Evolutionary conservation across 2,888 invertebrate genomes (phyloP), one percentile per base, ranked within the genome.

Genomic region (Hoplodrina blanda): DNA sequence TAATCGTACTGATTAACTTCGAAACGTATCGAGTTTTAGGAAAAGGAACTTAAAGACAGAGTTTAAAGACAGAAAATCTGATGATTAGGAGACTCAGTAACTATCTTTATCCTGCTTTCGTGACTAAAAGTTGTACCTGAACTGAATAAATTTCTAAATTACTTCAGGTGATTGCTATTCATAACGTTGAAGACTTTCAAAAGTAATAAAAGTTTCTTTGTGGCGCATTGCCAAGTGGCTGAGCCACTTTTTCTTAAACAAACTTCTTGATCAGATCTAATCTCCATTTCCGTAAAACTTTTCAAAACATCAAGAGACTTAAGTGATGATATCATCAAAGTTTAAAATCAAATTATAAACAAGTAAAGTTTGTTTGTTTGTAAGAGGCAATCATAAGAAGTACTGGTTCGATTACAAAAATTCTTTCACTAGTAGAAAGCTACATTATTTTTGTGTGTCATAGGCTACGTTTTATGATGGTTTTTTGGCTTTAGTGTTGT

Each of bases 161-260:
- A 25, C 15, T 33, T 19, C 15, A 19, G 15, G 33, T 19, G 19
- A 54, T 60, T 60, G n/a, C 49, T 11, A 71, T 52, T 52, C 44
- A 62, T 17, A 25, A n/a, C 11, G 10, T n/a, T 70, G 10, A 13
- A 1, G 13, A 30, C 2, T n/a, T 56, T 56, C 8, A 46, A 67
- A 61, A 62, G n/a, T 13, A 55, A 44, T 46, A 53, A 54, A 71
- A 57, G n/a, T 41, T 13, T 13, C 25, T 30, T 5, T 55, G n/a
- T 65, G 63, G 64, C 61, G 4, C 33, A 8, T 10, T 62, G 68
- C 55, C 65, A 73, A 73, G 59, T 46, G 17, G 7, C 17, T n/a
- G 17, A 20, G n/a, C 33, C 37, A 46, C 10, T 37, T 65, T 37
- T 44, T 37, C 30, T 49, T 19, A 19, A 19, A 25, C 2, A 17